Base-by-base conservation (phyloP, 2,113 vertebrate genomes). In the Rhinichthys klamathensis region DNA sequence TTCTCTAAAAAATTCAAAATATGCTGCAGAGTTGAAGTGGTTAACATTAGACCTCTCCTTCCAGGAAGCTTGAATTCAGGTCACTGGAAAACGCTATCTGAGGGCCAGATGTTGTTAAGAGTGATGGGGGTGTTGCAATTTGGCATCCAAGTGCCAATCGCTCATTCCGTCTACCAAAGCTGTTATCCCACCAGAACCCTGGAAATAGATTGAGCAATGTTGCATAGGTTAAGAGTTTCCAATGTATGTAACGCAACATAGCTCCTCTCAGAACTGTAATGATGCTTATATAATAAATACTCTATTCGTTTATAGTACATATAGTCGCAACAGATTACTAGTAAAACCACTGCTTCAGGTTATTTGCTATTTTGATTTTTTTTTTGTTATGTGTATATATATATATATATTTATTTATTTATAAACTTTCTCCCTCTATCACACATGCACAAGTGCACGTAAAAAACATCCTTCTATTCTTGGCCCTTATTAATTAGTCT, bases 201-300 rank as follows among this genome's bases (percentile, higher is more conserved):
- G 54, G n/a, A 83, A 67, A 85, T 60, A 38, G 56, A 83, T 75
- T 67, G 61, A 88, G 74, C 83, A 86, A 67, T 11, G 87, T 72
- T 74, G 78, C 80, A 88, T 82, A 67, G 84, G 83, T 83, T 65
- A 83, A 85, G 80, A 83, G 65, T 88, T 88, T 86, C 74, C 84
- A 83, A 61, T 69, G 69, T 84, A 61, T 69, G 58, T 84, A 83
- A 84, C 25, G 58, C 41, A 76, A 69, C 41, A 27, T 30, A 38
- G 56, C 63, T 44, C 69, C 72, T 70, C 51, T 83, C 65, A 80
- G 21, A 76, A 61, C 67, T 11, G 75, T 63, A 44, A 38, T 80
- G 21, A 65, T 2, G 25, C 25, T 49, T 46, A 32, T 79, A 25
- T 60, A 60, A 79, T 78, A 79, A 38, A 60, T 41, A 44, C 80